Percentiles rank a stretch among this genome's conserved stretches.
Evolutionary conservation across 2,113 vertebrate species (phyloP).

Genomic region (Anseranas semipalmata): DNA sequence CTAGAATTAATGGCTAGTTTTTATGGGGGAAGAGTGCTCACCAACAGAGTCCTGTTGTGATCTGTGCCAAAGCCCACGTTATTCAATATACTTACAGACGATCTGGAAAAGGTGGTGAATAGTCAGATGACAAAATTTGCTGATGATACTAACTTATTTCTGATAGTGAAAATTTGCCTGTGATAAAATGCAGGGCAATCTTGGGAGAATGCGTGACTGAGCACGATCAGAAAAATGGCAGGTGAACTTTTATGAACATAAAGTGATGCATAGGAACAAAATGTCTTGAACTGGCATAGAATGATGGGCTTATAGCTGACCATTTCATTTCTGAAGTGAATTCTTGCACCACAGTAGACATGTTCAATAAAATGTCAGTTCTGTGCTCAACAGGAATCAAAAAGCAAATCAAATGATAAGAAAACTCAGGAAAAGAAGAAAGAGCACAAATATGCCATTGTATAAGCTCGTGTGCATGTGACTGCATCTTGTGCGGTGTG

Average conservation of each 20-base stretch:
- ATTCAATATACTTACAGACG: background rate
- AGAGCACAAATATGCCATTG: background rate
- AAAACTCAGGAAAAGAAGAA: background rate
- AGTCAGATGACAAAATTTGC: background rate
- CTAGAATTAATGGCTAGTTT: background rate
- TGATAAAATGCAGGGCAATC: background rate
- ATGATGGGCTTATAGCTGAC: background rate
- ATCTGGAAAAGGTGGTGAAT: background rate
- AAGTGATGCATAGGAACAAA: background rate
- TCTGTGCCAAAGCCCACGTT: background rate
- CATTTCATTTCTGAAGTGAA: background rate
- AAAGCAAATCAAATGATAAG: background rate
- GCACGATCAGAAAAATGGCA: background rate
- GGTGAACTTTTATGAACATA: background rate
- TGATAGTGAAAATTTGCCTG: background rate
- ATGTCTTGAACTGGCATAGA: background rate
- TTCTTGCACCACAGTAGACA: background rate
- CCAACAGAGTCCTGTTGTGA: background rate
- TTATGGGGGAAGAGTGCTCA: background rate
- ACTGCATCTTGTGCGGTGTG: background rate
- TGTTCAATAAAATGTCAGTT: background rate
- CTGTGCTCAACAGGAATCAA: background rate
- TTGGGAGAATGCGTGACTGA: background rate
- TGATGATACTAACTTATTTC: background rate
- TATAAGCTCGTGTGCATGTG: background rate